phyloP scores from a whole-genome alignment of 2,797 vertebrate species.

The Urocyon cinereoargenteus region DNA sequence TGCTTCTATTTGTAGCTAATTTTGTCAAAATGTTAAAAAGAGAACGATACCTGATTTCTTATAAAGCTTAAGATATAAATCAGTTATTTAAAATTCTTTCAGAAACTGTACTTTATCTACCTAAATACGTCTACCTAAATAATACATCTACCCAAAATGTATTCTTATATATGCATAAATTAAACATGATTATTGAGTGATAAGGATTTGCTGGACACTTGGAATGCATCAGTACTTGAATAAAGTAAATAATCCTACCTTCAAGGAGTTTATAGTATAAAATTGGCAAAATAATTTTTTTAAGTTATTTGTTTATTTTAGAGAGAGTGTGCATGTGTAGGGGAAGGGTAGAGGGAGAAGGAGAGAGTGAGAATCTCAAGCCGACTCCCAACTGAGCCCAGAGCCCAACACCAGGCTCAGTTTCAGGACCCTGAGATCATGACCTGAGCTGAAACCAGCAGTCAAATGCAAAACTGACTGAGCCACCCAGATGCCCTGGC shows the following conservation, averaged over 20 bases:
- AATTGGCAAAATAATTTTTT: background rate
- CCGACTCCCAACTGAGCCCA: background rate
- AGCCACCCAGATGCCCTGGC: background rate
- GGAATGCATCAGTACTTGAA: background rate
- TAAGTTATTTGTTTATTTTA: background rate
- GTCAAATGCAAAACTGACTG: background rate
- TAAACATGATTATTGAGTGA: background rate
- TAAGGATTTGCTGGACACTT: background rate
- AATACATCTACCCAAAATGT: background rate
- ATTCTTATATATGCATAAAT: background rate
- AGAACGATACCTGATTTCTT: background rate
- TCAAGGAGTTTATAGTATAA: background rate
- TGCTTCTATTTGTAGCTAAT: background rate
- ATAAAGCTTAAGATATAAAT: background rate
- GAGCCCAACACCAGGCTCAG: background rate
- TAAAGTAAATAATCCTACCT: background rate
- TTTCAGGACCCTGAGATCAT: background rate
- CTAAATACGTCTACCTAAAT: background rate
- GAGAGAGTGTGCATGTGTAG: background rate
- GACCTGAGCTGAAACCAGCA: background rate
- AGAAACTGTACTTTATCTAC: background rate
- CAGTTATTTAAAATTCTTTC: background rate
- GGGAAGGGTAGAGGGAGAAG: background rate
- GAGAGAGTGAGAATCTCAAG: background rate
- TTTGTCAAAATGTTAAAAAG: background rate